Evolutionary conservation across 2,888 invertebrate genomes (phyloP), one percentile per base, ranked within the genome.

Genomic region (Tipula helvola): DNA sequence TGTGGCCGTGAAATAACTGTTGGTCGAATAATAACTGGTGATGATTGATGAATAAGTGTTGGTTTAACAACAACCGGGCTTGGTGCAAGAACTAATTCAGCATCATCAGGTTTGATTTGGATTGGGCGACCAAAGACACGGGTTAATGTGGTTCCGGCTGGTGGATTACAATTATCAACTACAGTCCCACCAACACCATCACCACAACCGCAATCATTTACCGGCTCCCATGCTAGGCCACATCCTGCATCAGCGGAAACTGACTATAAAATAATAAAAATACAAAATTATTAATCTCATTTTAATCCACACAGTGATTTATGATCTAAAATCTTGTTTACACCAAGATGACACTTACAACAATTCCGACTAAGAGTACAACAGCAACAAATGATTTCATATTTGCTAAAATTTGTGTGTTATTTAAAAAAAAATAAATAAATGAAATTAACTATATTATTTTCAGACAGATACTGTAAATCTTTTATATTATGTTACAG

Each of bases 381-480:
- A 71, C 10, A 28, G 71, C 71, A 10, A 71, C 71, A 71, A 71
- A 71, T 4, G 71, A 71, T 71, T 71, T 71, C 71, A 71, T 71
- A 71, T 71, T 71, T 71, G 10, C 28, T 28, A 57, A 7, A 57
- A 57, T 57, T 57, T 57, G 52, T 57, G 71, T 28, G 52, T 71
- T 71, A 52, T 52, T 71, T 71, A 28, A 71, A 28, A 71, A 71
- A 28, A 71, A 71, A 71, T n/a, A 71, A 71, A 18, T 71, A 28
- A 71, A 71, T 28, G 28, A 28, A 71, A 28, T 28, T 71, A 71
- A 71, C 71, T 71, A 71, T 18, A 71, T 71, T 71, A 71, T 71
- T 71, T 71, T 71, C 71, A 71, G 71, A 71, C 71, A 71, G 71
- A 71, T 71, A 71, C 71, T 71, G 71, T 71, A 71, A 71, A 71